Evolutionary conservation across 2,888 invertebrate genomes (phyloP), one percentile per base, ranked within the genome.

Genomic region (Sericinus montela): DNA sequence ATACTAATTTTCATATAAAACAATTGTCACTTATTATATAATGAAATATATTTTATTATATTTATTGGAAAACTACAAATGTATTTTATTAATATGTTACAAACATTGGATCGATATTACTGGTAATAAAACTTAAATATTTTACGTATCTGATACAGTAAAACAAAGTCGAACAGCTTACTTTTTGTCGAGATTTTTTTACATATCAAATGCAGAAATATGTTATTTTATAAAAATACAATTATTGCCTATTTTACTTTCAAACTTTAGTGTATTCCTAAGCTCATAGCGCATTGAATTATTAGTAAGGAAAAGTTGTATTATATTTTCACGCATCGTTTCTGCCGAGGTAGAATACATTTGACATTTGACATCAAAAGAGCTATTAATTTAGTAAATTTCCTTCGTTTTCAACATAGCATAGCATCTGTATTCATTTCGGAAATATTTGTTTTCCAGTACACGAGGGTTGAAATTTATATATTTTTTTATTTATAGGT

Each of bases 1-100:
- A 70, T 59, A 69, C 46, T 52, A 45, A 57, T 63, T 58, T 60
- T 52, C 54, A 57, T 63, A 67, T 51, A 63, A 66, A 71, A 68
- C 57, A 65, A 67, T 59, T 56, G 36, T 43, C 8, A 48, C 37
- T 53, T 50, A 45, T 37, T 49, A 44, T 49, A 50, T 55, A 47
- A 38, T 43, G 48, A 45, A 45, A 37, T 25, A 42, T 28, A 32
- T 39, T 19, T 51, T 57, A 53, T 39, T 19, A 49, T 57, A 53
- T 55, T 42, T 13, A 23, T 38, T 38, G 38, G 32, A 59, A 60
- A 61, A 63, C 55, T 58, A 58, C 54, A 55, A 56, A 52, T 23
- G 15, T 43, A 10, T 30, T 1, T 13, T 14, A 14, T 19, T 11
- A n/a, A 9, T 16, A 3, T 11, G 30, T 13, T 42, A 13, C 15